Evolutionary conservation across 2,113 vertebrate genomes (phyloP).

Genomic region (Cynoglossus semilaevis): DNA sequence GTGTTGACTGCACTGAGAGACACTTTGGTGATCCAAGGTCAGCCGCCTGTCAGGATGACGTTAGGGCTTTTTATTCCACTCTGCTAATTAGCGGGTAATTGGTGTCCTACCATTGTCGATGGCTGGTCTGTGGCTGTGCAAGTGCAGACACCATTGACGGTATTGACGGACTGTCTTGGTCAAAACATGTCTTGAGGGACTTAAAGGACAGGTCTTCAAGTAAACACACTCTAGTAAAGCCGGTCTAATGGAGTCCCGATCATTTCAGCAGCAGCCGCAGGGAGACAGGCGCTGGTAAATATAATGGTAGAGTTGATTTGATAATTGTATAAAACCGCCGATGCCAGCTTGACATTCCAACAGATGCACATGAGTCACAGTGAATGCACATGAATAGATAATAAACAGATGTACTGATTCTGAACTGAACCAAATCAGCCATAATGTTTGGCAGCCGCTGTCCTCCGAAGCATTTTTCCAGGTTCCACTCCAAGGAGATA

Average conservation of each 20-base stretch:
- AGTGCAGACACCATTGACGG: slow-evolving; percentile 6
- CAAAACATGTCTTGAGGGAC: slow-evolving; percentile 2
- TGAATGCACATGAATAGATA: slow-evolving; percentile 2
- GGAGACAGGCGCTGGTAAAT: slow-evolving; percentile 4
- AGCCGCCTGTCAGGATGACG: background rate
- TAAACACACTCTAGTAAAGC: slow-evolving; percentile 3
- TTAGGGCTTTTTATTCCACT: slow-evolving; percentile 9
- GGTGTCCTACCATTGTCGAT: slow-evolving; percentile 22
- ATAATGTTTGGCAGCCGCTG: slow-evolving; percentile 12
- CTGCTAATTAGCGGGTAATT: slow-evolving; percentile 26
- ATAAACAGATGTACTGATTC: slow-evolving; percentile 12
- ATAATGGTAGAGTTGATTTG: slow-evolving; percentile 11
- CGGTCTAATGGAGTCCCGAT: slow-evolving; percentile 24
- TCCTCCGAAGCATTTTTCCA: slow-evolving; percentile 15
- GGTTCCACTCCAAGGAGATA: slow-evolving; percentile 12
- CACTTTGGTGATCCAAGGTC: slow-evolving; percentile 14
- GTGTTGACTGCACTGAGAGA: background rate
- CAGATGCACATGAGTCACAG: slow-evolving; percentile 2
- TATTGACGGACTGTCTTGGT: background rate
- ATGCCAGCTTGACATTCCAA: background rate
- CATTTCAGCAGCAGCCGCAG: background rate
- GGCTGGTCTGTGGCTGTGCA: background rate
- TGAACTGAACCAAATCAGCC: slow-evolving; percentile 6
- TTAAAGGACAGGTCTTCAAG: background rate
- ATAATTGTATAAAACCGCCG: slow-evolving; percentile 12